phyloP scores from a whole-genome alignment of 2,113 vertebrate species.

The Crotalus horridus region DNA sequence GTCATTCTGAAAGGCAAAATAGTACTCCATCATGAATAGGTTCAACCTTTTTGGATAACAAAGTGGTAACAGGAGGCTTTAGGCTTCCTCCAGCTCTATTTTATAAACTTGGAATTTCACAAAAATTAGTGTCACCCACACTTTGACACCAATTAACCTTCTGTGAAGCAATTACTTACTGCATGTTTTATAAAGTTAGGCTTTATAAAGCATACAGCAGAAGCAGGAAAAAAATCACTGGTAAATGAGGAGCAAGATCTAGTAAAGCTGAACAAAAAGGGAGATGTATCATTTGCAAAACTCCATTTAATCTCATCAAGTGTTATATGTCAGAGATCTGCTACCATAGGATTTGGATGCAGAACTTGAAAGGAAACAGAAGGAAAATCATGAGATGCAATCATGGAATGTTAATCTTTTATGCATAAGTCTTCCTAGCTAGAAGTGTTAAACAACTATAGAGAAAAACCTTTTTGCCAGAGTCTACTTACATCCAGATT shows the following conservation, averaged over 20 bases:
- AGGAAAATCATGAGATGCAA: not conserved
- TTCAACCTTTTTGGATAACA: not conserved
- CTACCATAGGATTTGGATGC: not conserved
- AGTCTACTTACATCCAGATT: slow-evolving; percentile 86
- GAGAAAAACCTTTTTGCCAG: fast-evolving
- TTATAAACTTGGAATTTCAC: not conserved
- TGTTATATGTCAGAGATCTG: not conserved
- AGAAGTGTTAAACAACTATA: not conserved
- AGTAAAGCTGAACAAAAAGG: slow-evolving; percentile 35
- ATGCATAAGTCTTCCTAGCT: not conserved
- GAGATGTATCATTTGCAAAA: slow-evolving; percentile 25
- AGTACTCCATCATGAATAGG: not conserved
- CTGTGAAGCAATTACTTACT: slow-evolving; percentile 25
- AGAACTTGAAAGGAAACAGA: not conserved
- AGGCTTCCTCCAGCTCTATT: not conserved
- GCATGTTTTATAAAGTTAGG: slow-evolving; percentile 27
- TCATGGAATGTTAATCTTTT: not conserved
- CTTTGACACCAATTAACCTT: slow-evolving; percentile 9
- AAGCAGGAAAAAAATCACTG: not conserved
- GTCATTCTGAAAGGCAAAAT: slow-evolving; percentile 81
- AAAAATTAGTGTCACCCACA: slow-evolving; percentile 14
- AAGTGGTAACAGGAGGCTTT: not conserved
- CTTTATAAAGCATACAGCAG: not conserved
- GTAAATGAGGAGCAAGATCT: not conserved
- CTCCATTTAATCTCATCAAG: slow-evolving; percentile 9